Conservation (phyloP, 2,113 vertebrate genomes). For the Rhinoderma darwinii region DNA sequence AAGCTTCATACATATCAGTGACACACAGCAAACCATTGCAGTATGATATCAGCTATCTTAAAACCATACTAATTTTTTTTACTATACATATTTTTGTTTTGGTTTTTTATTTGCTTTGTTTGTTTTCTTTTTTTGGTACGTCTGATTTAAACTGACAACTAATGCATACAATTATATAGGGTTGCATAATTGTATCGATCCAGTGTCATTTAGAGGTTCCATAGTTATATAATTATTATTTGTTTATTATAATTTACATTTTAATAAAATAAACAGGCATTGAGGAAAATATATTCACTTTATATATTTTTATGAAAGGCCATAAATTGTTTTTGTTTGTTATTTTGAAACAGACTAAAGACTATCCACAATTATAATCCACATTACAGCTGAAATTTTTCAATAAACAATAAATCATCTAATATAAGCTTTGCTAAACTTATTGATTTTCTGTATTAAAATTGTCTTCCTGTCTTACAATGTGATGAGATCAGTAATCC, state of each 20-base stretch:
- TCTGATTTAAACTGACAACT: too few species aligned
- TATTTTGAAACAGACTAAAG: not conserved
- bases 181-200: too few species aligned
- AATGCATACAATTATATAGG: too few species aligned
- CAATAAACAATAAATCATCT: slow-evolving; percentile 34
- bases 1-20: too few species aligned
- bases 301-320: not conserved
- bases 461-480: slow-evolving; percentile 44
- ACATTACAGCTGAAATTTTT: not conserved
- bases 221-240: too few species aligned
- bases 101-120: too few species aligned
- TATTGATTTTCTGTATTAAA: slow-evolving; percentile 47
- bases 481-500: slow-evolving; percentile 48
- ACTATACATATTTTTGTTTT: too few species aligned
- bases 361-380: not conserved
- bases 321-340: not conserved
- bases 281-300: not conserved
- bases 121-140: too few species aligned
- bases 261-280: not conserved
- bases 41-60: too few species aligned
- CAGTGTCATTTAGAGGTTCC: too few species aligned
- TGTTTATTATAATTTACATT: not conserved
- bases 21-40: too few species aligned
- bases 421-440: slow-evolving; percentile 42
- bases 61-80: too few species aligned